Conservation (phyloP, 2,797 vertebrate species). For the Ptychadena robeensis region DNA sequence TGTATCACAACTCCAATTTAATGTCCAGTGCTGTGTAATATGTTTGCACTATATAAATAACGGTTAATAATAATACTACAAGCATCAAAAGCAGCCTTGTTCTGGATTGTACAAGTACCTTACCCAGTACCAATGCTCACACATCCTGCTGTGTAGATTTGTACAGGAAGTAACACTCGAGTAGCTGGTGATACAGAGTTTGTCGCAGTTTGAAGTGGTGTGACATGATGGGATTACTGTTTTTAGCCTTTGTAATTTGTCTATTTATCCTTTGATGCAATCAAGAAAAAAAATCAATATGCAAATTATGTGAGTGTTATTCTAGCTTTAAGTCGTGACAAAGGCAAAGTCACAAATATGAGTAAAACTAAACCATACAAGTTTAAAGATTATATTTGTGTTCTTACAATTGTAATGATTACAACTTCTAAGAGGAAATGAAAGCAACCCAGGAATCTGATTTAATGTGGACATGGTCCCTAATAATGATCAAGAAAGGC, state of each 20-base stretch:
- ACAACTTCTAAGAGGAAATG: no score
- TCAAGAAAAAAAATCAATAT: not conserved
- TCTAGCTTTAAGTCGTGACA: not conserved
- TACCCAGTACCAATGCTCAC: not conserved
- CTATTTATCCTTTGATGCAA: not conserved
- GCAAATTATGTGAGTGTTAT: not conserved
- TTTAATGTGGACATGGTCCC: no score
- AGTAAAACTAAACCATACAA: not conserved
- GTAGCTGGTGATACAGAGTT: conserved; percentile 17
- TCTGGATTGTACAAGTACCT: not conserved
- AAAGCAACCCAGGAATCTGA: no score
- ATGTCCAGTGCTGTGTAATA: no score
- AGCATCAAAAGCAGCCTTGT: not conserved
- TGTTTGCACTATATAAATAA: no score
- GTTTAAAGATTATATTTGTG: not conserved
- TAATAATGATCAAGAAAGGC: no score
- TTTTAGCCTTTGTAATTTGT: not conserved
- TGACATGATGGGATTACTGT: not conserved
- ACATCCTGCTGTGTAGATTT: conserved; percentile 18
- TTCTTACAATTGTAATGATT: not conserved
- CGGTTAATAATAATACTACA: no score
- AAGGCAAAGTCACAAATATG: not conserved
- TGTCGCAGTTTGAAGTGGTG: conserved; percentile 19
- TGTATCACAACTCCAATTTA: no score
- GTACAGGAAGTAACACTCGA: conserved; percentile 15